Conservation (phyloP, 1,140 invertebrate species). For the Samia ricini region DNA sequence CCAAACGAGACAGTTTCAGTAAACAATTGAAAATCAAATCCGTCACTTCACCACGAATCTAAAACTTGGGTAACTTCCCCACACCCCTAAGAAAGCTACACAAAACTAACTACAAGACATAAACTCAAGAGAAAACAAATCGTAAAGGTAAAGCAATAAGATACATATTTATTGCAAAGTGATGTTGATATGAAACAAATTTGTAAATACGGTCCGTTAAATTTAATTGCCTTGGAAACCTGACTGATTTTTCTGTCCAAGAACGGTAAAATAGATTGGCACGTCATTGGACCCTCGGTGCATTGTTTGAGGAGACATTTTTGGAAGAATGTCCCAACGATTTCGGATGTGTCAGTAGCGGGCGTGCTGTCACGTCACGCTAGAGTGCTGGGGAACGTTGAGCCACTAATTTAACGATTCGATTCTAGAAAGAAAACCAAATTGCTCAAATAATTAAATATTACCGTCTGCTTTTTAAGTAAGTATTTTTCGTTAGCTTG, state of each 20-base stretch:
- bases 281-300: slow-evolving; percentile 36
- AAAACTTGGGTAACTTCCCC: slow-evolving; percentile 38
- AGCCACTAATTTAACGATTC: slow-evolving; percentile 35
- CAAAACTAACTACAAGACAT: not conserved
- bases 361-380: slow-evolving; percentile 57
- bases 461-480: too few species aligned
- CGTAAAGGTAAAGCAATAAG: slow-evolving; percentile 14
- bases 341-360: slow-evolving; percentile 71
- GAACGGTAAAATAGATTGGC: not conserved
- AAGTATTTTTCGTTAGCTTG: too few species aligned
- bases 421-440: not conserved
- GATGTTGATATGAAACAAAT: not conserved
- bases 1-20: slow-evolving; percentile 38
- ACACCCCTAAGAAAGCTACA: not conserved
- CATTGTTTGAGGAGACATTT: slow-evolving; percentile 61
- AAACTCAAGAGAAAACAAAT: slow-evolving; percentile 20
- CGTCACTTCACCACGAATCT: slow-evolving; percentile 55
- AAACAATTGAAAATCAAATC: slow-evolving; percentile 72
- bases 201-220: slow-evolving; percentile 1
- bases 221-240: not conserved
- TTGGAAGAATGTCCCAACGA: slow-evolving; percentile 64
- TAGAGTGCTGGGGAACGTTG: slow-evolving; percentile 25
- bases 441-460: too few species aligned
- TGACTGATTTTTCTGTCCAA: not conserved
- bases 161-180: not conserved